Percentiles rank a stretch among this genome's conserved stretches.
Conservation (phyloP, 1,140 invertebrate genomes). For the Drosophila biarmipes region DNA sequence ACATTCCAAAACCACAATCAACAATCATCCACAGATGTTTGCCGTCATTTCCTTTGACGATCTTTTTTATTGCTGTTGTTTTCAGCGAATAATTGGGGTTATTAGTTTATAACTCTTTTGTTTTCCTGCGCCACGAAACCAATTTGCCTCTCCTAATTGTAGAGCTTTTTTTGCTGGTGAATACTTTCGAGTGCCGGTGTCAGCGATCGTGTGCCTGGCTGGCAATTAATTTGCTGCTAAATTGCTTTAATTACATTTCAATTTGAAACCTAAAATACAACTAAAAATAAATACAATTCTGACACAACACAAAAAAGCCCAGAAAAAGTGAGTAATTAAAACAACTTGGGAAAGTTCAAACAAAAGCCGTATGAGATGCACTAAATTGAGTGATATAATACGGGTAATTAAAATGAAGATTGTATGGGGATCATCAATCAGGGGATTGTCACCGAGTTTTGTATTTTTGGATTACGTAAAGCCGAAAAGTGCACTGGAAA, state of each 20-base stretch:
- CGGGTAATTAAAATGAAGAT: constrained; percentile 25
- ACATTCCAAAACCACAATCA: constrained; percentile 15
- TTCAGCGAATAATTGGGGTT: constrained; percentile 60
- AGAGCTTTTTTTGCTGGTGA: constrained; percentile 40
- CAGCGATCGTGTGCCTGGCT: constrained; percentile 8
- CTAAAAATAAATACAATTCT: constrained; percentile 16
- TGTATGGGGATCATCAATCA: constrained; percentile 7
- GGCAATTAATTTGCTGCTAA: constrained; percentile 13
- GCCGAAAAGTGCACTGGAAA: neutral
- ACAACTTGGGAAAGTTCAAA: constrained; percentile 11
- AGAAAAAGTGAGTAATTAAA: constrained; percentile 42
- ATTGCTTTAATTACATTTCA: constrained; percentile 47
- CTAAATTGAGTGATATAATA: constrained; percentile 39
- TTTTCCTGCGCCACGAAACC: constrained; percentile 16
- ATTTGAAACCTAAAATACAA: constrained; percentile 21
- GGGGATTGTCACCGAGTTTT: neutral
- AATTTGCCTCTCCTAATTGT: constrained; percentile 21
- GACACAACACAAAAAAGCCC: constrained; percentile 7
- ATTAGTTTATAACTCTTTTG: constrained; percentile 64
- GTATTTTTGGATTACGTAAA: neutral
- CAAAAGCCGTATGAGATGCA: constrained; percentile 2
- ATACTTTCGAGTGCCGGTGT: constrained; percentile 4
- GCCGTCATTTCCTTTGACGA: constrained; percentile 52
- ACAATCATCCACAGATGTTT: constrained; percentile 32
- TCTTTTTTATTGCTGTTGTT: constrained; percentile 36